Percentiles rank a stretch among this genome's conserved stretches.
Evolutionary conservation across 2,797 vertebrate genomes (phyloP).

Genomic region (Gadopsis bispinosus): DNA sequence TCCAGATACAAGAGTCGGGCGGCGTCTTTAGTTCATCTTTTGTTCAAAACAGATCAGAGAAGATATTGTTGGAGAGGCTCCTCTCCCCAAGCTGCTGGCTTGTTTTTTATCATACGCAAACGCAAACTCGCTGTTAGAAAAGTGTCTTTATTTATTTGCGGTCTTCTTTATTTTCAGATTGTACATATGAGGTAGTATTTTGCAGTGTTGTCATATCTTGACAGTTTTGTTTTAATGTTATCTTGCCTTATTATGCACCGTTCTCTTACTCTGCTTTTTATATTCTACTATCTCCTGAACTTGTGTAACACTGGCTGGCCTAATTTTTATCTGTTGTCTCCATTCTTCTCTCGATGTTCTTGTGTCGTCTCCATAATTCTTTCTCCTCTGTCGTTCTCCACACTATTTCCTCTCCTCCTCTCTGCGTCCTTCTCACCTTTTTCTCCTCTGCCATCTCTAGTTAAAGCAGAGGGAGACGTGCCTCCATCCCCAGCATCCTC

Average conservation of each 20-base stretch:
- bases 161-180: slow-evolving; percentile 33
- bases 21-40: slow-evolving; percentile 53
- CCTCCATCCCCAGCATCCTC: slow-evolving; percentile 95
- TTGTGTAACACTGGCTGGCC: neutral
- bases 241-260: neutral
- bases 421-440: slow-evolving; percentile 8
- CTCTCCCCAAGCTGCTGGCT: slow-evolving; percentile 27
- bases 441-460: slow-evolving; percentile 48
- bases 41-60: slow-evolving; percentile 54
- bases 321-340: slow-evolving; percentile 22
- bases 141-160: slow-evolving; percentile 24
- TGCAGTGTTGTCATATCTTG: slow-evolving; percentile 13
- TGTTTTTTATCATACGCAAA: slow-evolving; percentile 42
- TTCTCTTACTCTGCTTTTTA: slow-evolving; percentile 3
- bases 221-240: slow-evolving; percentile 24
- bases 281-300: slow-evolving; percentile 4
- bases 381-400: neutral
- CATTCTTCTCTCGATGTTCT: slow-evolving; percentile 10
- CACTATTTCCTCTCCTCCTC: neutral
- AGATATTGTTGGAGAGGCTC: slow-evolving; percentile 43
- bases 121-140: slow-evolving; percentile 30
- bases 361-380: neutral
- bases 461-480: slow-evolving; percentile 92
- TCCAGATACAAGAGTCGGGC: slow-evolving; percentile 56
- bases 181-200: slow-evolving; percentile 19